Evolutionary conservation across 2,797 vertebrate genomes (phyloP).

Genomic region (Avahi laniger): DNA sequence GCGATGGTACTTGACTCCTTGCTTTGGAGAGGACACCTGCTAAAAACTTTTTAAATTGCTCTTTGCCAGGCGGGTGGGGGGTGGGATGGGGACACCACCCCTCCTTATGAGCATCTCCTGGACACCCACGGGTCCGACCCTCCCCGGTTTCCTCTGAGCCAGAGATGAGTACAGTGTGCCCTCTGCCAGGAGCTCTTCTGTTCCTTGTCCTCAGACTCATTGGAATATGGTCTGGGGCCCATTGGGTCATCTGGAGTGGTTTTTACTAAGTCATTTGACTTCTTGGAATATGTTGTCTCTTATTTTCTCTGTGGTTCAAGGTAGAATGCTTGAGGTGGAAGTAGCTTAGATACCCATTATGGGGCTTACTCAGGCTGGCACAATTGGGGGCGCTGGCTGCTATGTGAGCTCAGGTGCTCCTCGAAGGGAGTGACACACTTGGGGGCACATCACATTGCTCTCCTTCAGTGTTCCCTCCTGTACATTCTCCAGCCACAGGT

Average conservation of each 20-base stretch:
- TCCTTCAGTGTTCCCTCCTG: not conserved
- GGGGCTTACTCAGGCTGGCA: not conserved
- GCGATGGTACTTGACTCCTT: not conserved
- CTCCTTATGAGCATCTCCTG: not conserved
- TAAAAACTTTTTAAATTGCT: not conserved
- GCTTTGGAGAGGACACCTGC: not conserved
- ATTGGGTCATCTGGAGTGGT: not conserved
- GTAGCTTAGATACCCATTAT: not conserved
- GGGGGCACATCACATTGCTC: not conserved
- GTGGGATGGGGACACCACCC: not conserved
- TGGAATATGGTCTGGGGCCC: not conserved
- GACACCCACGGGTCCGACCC: not conserved
- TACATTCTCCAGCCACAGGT: not conserved
- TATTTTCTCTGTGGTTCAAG: not conserved
- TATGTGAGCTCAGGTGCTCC: not conserved
- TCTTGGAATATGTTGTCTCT: not conserved
- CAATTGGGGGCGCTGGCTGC: not conserved
- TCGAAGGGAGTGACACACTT: not conserved
- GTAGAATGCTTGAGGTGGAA: not conserved
- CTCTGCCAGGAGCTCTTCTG: not conserved
- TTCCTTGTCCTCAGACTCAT: not conserved
- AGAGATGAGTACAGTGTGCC: not conserved
- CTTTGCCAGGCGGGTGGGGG: not conserved
- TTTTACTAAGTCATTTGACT: slow-evolving; percentile 17
- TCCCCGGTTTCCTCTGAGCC: not conserved